A percentile compares a stretch with the other conserved stretches of the same genome.
Evolutionary conservation across 2,113 vertebrate genomes (phyloP).

Genomic region (Cercopithecus mona): DNA sequence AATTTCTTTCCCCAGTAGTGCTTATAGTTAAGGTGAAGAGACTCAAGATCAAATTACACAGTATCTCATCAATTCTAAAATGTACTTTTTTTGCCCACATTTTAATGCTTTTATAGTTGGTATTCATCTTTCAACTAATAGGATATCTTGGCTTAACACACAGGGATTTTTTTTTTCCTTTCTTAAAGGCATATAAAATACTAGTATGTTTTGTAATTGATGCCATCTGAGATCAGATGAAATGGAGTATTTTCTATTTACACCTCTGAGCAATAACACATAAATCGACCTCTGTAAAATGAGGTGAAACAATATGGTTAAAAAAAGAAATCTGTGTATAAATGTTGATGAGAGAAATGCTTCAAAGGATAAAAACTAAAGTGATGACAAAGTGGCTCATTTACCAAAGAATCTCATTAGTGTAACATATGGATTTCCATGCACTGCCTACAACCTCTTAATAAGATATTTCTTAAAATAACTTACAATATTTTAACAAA

Average conservation of each 20-base stretch:
- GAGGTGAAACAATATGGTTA: slow-evolving; percentile 85
- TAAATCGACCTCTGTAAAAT: slow-evolving; percentile 98
- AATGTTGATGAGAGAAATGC: slow-evolving; percentile 86
- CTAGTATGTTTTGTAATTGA: slow-evolving; percentile 6
- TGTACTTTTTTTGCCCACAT: background rate
- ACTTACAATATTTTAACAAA: slow-evolving; percentile 82
- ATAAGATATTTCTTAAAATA: slow-evolving; percentile 79
- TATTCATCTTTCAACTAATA: background rate
- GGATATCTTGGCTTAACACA: background rate
- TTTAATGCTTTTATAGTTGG: slow-evolving; percentile 35
- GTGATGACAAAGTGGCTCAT: slow-evolving; percentile 91
- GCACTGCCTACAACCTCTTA: slow-evolving; percentile 91
- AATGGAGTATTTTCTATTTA: slow-evolving; percentile 51
- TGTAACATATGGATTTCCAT: slow-evolving; percentile 92
- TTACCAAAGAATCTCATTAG: slow-evolving; percentile 93
- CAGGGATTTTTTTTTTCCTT: background rate
- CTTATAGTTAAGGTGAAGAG: slow-evolving; percentile 10
- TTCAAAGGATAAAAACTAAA: slow-evolving; percentile 82
- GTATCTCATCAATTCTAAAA: slow-evolving; percentile 14
- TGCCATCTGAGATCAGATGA: slow-evolving; percentile 32
- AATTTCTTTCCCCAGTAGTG: slow-evolving; percentile 24
- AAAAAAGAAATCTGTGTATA: slow-evolving; percentile 84
- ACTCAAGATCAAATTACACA: slow-evolving; percentile 25
- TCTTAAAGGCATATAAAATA: slow-evolving; percentile 33
- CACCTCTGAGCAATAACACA: slow-evolving; percentile 86